Percentiles rank a stretch among this genome's conserved stretches.
These are phyloP conservation scores for Mohoua ochrocephala DNA, from an alignment of 2,113 vertebrate species.

Conservation along the genomic window DNA sequence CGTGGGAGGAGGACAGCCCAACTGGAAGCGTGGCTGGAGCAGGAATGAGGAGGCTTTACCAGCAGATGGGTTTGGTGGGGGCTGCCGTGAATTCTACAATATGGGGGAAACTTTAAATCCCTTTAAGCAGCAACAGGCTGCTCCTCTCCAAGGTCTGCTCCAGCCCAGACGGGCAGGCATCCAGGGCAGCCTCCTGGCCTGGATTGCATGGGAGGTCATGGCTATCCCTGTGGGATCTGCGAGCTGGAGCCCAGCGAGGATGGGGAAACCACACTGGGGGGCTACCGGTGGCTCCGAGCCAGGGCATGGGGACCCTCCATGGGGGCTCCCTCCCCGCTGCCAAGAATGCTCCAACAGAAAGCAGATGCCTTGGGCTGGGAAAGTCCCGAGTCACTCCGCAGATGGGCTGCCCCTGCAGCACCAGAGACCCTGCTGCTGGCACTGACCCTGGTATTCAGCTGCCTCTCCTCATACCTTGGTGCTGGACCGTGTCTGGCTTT, in stretches of 20 bases:
- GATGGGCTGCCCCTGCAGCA: background rate
- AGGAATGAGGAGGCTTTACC: background rate
- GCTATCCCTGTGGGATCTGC: background rate
- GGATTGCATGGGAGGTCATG: background rate
- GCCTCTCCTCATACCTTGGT: background rate
- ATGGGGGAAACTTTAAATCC: background rate
- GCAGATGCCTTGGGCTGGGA: background rate
- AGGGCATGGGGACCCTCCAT: accelerated
- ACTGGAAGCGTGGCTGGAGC: background rate
- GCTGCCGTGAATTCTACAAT: background rate
- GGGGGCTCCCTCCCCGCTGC: accelerated
- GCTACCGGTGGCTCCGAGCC: background rate
- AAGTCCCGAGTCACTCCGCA: background rate
- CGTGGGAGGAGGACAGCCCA: background rate
- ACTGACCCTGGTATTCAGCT: background rate
- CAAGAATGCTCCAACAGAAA: background rate
- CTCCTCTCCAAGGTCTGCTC: background rate
- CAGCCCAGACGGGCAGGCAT: background rate
- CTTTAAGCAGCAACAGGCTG: background rate
- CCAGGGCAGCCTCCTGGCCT: background rate
- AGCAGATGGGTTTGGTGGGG: background rate
- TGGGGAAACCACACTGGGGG: accelerated
- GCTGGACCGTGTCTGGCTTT: accelerated
- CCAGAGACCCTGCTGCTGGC: background rate
- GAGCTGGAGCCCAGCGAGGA: background rate